Base-by-base conservation (phyloP, 2,888 invertebrate species). In the Microlaimidae sp. region DNA sequence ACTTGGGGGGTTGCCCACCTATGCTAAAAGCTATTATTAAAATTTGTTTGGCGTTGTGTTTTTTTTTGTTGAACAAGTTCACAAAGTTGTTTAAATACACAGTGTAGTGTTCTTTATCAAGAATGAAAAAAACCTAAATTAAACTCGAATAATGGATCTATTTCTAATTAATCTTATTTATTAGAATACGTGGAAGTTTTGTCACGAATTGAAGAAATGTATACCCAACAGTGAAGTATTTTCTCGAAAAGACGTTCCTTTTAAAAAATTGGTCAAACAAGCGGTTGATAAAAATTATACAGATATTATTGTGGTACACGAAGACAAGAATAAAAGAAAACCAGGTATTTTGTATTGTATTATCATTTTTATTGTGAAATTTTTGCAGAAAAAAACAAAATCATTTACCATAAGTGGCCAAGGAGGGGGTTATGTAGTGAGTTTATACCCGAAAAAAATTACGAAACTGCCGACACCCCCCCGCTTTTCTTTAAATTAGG, bases 221-320 rank as follows among this genome's bases (percentile, higher is more conserved):
- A 85, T 97, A 67, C 95, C 95, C 1, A 92, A 92, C 70, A 84
- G 92, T 0, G 76, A 82, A 59, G 82, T 87, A 1, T 79, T 84
- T 58, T 85, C 86, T 64, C 79, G 97, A 56, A 84, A 82, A 70
- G 82, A 85, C 56, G 82, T 89, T 2, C 84, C 87, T 53, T 80
- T 97, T 1, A 95, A 95, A 70, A 85, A 87, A 63, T 85, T 95
- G 62, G 82, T 92, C 0, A 81, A 82, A 63, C 83, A 86, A 63
- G 86, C 89, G 0, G 79, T 79, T 42, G 78, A 80, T 1, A 81
- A 67, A 53, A 79, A 81, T 21, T 86, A 80, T 62, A 88, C 90
- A 0, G 92, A 93, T 71, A 78, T 93, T 21, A 74, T 92, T 23
- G 78, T 93, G n/a, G 76, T 97, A 2, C 95, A 95, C 72, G 95